Conservation (phyloP, 2,888 invertebrate species). For the Drosophila anomalata region DNA sequence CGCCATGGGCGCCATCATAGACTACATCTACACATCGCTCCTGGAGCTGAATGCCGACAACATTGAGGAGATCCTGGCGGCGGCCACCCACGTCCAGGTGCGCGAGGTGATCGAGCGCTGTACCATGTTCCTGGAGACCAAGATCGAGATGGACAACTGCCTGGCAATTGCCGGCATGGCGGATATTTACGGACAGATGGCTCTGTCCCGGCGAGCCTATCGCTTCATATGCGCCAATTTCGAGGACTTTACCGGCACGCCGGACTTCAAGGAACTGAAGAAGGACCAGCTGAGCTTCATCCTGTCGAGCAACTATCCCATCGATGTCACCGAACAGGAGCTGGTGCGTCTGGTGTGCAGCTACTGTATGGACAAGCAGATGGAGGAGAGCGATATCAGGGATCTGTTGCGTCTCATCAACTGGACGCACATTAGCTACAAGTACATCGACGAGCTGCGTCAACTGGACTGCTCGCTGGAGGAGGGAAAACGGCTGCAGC, state of each 20-base stretch:
- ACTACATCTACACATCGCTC: slow-evolving; percentile 89
- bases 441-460: slow-evolving; percentile 46
- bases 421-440: slow-evolving; percentile 52
- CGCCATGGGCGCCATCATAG: slow-evolving; percentile 87
- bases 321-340: slow-evolving; percentile 84
- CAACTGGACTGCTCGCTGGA: slow-evolving; percentile 53
- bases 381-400: slow-evolving; percentile 40
- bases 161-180: slow-evolving; percentile 89
- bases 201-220: slow-evolving; percentile 86
- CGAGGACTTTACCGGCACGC: slow-evolving; percentile 86
- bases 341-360: slow-evolving; percentile 58
- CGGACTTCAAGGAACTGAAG: slow-evolving; percentile 87
- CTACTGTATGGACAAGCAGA: slow-evolving; percentile 54
- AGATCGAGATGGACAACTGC: slow-evolving; percentile 89
- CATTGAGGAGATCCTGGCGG: slow-evolving; percentile 88
- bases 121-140: slow-evolving; percentile 87
- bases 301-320: slow-evolving; percentile 88
- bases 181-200: slow-evolving; percentile 87
- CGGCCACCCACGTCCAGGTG: slow-evolving; percentile 88
- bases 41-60: slow-evolving; percentile 84
- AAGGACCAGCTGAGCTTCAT: slow-evolving; percentile 87
- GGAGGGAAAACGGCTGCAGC: slow-evolving; percentile 18
- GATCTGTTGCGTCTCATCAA: slow-evolving; percentile 58
- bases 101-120: slow-evolving; percentile 88
- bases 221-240: slow-evolving; percentile 88